phyloP scores from a whole-genome alignment of 2,113 vertebrate species.

The Nothoprocta perdicaria region DNA sequence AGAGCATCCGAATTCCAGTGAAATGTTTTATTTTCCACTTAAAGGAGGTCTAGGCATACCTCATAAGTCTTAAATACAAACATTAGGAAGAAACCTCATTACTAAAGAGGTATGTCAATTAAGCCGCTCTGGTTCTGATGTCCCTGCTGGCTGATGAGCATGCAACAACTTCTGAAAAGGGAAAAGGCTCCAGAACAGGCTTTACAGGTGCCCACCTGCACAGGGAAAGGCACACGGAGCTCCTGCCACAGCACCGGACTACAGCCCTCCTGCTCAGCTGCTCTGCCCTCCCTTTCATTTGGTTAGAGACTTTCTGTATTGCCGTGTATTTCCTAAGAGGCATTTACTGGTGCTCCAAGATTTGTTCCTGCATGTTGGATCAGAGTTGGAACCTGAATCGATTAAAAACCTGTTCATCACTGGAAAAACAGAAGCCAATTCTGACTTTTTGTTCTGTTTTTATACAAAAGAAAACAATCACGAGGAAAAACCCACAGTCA shows the following conservation, averaged over 20 bases:
- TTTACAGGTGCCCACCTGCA: not conserved
- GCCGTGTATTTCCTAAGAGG: not conserved
- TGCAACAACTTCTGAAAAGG: not conserved
- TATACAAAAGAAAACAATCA: not conserved
- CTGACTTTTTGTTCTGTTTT: not conserved
- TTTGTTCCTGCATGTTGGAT: not conserved
- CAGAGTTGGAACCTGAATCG: constrained; percentile 33
- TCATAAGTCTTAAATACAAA: not conserved
- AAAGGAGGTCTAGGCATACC: no score
- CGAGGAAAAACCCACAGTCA: not conserved
- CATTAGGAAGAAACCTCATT: not conserved
- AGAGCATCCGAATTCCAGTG: not conserved
- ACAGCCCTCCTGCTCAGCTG: not conserved
- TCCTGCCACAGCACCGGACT: not conserved
- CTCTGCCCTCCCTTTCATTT: not conserved
- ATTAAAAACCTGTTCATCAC: constrained; percentile 58
- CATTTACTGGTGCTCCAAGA: not conserved
- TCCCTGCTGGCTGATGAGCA: not conserved
- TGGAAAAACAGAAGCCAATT: constrained; percentile 46
- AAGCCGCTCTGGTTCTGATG: not conserved
- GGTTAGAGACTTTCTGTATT: not conserved
- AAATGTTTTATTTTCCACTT: not conserved
- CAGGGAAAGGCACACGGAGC: not conserved
- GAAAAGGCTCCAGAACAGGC: not conserved
- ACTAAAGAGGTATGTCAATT: not conserved